Percentiles rank a stretch among this genome's conserved stretches.
Evolutionary conservation across 2,113 vertebrate genomes (phyloP).

Genomic region (Petromus typicus): DNA sequence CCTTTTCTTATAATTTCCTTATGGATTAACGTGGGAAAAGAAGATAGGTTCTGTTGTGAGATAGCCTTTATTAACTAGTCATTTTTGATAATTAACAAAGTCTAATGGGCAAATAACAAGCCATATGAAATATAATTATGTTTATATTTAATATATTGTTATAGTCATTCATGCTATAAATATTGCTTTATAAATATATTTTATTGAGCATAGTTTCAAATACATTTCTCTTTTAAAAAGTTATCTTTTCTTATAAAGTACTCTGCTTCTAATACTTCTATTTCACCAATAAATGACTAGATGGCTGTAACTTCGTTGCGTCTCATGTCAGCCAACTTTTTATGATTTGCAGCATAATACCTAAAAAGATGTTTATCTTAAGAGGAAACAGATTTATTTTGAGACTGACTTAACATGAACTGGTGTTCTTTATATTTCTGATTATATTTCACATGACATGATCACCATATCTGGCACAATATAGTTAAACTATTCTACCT

Average conservation of each 20-base stretch:
- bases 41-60: neutral
- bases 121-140: slow-evolving; percentile 53
- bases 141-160: slow-evolving; percentile 51
- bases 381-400: slow-evolving; percentile 49
- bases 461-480: slow-evolving; percentile 10
- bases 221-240: slow-evolving; percentile 53
- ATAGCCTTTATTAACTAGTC: slow-evolving; percentile 52
- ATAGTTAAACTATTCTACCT: neutral
- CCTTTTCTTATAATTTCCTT: neutral
- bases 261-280: slow-evolving; percentile 53
- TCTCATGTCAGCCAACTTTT: slow-evolving; percentile 49
- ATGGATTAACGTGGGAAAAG: neutral
- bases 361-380: slow-evolving; percentile 29
- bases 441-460: neutral
- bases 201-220: slow-evolving; percentile 64
- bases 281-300: slow-evolving; percentile 8
- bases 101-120: slow-evolving; percentile 48
- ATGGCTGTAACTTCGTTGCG: slow-evolving; percentile 2
- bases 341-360: slow-evolving; percentile 57
- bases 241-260: slow-evolving; percentile 25
- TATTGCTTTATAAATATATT: slow-evolving; percentile 60
- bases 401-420: slow-evolving; percentile 25
- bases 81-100: slow-evolving; percentile 56
- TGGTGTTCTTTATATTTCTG: slow-evolving; percentile 59
- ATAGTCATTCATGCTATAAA: slow-evolving; percentile 53